These are phyloP conservation scores for Gadus macrocephalus DNA, from an alignment of 2,113 vertebrate species.

Conservation along the genomic window DNA sequence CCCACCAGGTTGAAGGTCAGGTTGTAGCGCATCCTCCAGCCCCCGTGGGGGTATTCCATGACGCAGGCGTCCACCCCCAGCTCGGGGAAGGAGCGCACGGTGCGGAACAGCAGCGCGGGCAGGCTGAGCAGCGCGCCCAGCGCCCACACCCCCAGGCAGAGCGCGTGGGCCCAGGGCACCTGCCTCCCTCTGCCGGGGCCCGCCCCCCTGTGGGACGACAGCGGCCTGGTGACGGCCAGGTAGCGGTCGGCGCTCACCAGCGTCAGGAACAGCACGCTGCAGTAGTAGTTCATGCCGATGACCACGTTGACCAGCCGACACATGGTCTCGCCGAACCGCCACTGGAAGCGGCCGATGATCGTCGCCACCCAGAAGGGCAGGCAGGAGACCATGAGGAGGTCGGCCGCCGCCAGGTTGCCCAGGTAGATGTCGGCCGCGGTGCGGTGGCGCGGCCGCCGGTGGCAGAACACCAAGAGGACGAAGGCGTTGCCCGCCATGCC, in stretches of 20 bases:
- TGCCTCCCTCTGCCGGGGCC: slow-evolving; percentile 54
- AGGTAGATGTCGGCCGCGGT: slow-evolving; percentile 86
- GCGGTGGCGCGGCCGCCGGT: slow-evolving; percentile 72
- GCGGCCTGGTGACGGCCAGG: slow-evolving; percentile 79
- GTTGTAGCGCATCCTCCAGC: slow-evolving; percentile 74
- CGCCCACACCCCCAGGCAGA: slow-evolving; percentile 75
- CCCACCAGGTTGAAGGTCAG: slow-evolving; percentile 70
- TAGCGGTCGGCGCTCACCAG: slow-evolving; percentile 86
- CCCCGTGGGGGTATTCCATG: slow-evolving; percentile 63
- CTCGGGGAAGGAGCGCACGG: slow-evolving; percentile 38
- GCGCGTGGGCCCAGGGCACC: slow-evolving; percentile 66
- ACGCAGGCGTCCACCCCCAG: slow-evolving; percentile 69
- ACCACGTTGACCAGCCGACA: slow-evolving; percentile 74
- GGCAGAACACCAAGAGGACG: slow-evolving; percentile 74
- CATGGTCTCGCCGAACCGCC: slow-evolving; percentile 78
- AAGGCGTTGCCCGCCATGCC: slow-evolving; percentile 78
- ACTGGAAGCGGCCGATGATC: slow-evolving; percentile 72
- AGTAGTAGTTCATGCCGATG: slow-evolving; percentile 76
- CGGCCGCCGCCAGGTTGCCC: slow-evolving; percentile 78
- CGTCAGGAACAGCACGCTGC: slow-evolving; percentile 81
- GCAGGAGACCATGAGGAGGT: slow-evolving; percentile 74
- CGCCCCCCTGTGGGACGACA: slow-evolving; percentile 64
- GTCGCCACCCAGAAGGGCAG: slow-evolving; percentile 85
- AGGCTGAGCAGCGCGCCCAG: slow-evolving; percentile 71
- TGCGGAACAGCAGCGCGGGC: slow-evolving; percentile 71